Evolutionary conservation across 2,113 vertebrate genomes (phyloP).

Genomic region (Sapayoa aenigma): DNA sequence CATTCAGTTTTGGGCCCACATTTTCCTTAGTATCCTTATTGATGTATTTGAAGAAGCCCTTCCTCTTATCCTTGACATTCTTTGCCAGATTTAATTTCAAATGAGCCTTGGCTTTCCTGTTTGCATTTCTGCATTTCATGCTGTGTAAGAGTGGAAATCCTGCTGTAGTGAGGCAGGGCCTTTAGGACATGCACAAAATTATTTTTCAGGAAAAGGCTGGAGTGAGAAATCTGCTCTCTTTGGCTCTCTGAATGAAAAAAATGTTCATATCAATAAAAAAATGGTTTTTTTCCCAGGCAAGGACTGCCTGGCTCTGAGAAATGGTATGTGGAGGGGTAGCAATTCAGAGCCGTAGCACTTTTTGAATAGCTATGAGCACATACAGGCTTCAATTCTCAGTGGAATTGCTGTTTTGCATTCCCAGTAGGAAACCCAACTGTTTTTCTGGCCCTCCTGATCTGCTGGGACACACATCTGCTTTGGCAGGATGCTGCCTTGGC

Average conservation of each 20-base stretch:
- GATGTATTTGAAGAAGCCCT: background rate
- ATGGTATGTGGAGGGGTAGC: background rate
- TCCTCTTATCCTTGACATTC: background rate
- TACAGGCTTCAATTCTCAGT: background rate
- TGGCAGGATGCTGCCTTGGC: background rate
- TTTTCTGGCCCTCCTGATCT: background rate
- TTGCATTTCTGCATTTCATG: background rate
- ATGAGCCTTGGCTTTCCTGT: background rate
- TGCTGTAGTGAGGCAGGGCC: background rate
- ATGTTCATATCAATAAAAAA: background rate
- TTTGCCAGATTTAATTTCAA: background rate
- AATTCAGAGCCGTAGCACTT: background rate
- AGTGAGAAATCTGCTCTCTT: background rate
- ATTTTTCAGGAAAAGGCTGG: constrained; percentile 1
- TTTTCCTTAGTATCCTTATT: background rate
- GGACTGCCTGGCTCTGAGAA: background rate
- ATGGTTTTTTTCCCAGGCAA: background rate
- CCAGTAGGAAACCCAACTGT: background rate
- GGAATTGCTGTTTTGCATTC: background rate
- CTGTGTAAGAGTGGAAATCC: background rate
- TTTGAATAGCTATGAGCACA: background rate
- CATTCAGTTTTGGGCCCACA: background rate
- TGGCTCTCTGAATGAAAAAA: background rate
- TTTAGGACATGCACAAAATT: background rate
- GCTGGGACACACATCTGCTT: background rate